Evolutionary conservation across 1,140 invertebrate genomes (phyloP), one percentile per base, ranked within the genome.

Genomic region (Zaprionus taronus): DNA sequence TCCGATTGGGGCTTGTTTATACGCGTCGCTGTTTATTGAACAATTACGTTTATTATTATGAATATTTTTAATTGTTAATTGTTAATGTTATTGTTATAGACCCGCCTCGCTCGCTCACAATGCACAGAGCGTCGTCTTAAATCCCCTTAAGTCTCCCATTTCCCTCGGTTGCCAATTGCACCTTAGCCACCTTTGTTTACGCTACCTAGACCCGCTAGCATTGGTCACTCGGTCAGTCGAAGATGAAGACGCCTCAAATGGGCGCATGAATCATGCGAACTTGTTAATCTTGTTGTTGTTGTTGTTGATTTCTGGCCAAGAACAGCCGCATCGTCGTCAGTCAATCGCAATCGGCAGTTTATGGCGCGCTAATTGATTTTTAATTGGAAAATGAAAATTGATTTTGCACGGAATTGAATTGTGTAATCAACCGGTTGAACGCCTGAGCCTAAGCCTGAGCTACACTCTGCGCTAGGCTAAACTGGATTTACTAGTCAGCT

Each of bases 11-110:
- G 81, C 79, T 89, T 89, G 83, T 90, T 89, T 81, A 89, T 85
- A 79, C 76, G 79, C 85, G 72, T 63, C 75, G 72, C 76, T 80
- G 79, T 90, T 90, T 90, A 85, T 82, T 85, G 82, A 90, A 90
- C 85, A 85, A 90, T 90, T 90, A 90, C 82, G 76, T 82, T 90
- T 85, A 90, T 90, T 83, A 84, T 89, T 82, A 89, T 85, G 89
- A 81, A 89, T 90, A 89, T 77, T 89, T 85, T 85, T 85, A 90
- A 90, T 90, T 90, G 81, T 81, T 89, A 89, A 89, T 86, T 83
- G 82, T 82, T 90, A 90, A 90, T 89, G 81, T 82, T 73, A 82
- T 85, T 82, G 76, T 85, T 90, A 76, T 89, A 89, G 84, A 89
- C 44, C 28, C 57, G 34, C 57, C 65, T 47, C 7, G 20, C 47